Conservation (phyloP, 1,140 invertebrate species). For the Solen grandis region DNA sequence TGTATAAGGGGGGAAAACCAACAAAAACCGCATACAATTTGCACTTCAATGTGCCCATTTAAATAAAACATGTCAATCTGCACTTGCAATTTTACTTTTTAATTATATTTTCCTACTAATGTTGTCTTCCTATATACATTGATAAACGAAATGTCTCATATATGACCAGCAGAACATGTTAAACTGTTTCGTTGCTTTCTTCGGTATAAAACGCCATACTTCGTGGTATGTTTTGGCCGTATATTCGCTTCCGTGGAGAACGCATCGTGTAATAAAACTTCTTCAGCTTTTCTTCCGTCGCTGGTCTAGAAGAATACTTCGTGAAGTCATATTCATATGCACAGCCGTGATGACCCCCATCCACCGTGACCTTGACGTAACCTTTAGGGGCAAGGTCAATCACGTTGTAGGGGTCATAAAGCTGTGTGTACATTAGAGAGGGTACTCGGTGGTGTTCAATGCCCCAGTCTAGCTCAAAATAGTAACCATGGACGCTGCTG, state of each 20-base stretch:
- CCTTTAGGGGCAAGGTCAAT: constrained; percentile 59
- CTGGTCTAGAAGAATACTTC: too few relatives aligned
- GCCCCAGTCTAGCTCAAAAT: constrained; percentile 69
- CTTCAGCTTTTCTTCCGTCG: not conserved
- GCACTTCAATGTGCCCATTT: too few relatives aligned
- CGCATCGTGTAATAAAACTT: not conserved
- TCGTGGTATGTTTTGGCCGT: not conserved
- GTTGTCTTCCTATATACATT: too few relatives aligned
- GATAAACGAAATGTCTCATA: too few relatives aligned
- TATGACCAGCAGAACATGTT: too few relatives aligned
- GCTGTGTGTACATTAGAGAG: constrained; percentile 62
- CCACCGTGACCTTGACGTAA: constrained; percentile 59
- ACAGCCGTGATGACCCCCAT: constrained; percentile 50
- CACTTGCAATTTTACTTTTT: too few relatives aligned
- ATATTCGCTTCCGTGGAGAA: not conserved
- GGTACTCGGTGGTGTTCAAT: constrained; percentile 57
- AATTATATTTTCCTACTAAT: too few relatives aligned
- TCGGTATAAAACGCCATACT: too few relatives aligned
- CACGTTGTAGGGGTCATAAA: constrained; percentile 63
- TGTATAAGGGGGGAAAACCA: too few relatives aligned
- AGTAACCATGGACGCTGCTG: constrained; percentile 63
- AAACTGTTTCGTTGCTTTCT: too few relatives aligned
- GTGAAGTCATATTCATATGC: constrained; percentile 58
- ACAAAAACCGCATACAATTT: too few relatives aligned
- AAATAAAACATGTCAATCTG: too few relatives aligned